A percentile compares a stretch with the other conserved stretches of the same genome.
phyloP scores from a whole-genome alignment of 2,888 invertebrate species.

The Metopia argyrocephala region DNA sequence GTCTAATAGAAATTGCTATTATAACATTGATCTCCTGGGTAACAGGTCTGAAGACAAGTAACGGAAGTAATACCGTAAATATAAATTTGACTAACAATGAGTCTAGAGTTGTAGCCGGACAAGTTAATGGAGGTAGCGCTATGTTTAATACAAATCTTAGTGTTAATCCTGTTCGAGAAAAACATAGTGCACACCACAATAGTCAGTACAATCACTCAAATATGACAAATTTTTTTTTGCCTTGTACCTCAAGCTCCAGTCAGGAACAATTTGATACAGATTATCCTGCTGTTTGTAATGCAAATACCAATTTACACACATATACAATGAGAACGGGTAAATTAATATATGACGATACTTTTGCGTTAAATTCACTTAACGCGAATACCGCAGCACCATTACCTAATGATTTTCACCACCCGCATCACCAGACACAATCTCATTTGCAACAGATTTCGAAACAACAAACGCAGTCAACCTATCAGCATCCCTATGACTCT shows the following conservation, averaged over 20 bases:
- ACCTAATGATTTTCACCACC: constrained; percentile 29
- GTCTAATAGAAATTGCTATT: constrained; percentile 92
- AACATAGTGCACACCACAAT: constrained; percentile 80
- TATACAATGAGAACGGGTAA: constrained; percentile 89
- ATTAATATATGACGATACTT: constrained; percentile 86
- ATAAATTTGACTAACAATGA: constrained; percentile 60
- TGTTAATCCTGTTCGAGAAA: constrained; percentile 82
- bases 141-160: constrained; percentile 62
- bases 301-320: constrained; percentile 90
- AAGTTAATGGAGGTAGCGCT: constrained; percentile 42
- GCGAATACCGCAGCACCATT: constrained; percentile 45
- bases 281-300: constrained; percentile 91
- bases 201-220: constrained; percentile 74
- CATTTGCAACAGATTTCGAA: background rate
- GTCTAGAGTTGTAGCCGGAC: constrained; percentile 76
- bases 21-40: constrained; percentile 92
- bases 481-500: constrained; percentile 77
- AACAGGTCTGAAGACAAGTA: constrained; percentile 84
- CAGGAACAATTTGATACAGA: constrained; percentile 90
- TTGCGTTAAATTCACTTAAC: constrained; percentile 80
- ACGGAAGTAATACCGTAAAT: constrained; percentile 61
- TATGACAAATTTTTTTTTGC: constrained; percentile 87
- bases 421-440: constrained; percentile 20
- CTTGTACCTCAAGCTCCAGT: constrained; percentile 90
- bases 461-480: constrained; percentile 73